phyloP scores from a whole-genome alignment of 2,113 vertebrate genomes.

The Collichthys lucidus region DNA sequence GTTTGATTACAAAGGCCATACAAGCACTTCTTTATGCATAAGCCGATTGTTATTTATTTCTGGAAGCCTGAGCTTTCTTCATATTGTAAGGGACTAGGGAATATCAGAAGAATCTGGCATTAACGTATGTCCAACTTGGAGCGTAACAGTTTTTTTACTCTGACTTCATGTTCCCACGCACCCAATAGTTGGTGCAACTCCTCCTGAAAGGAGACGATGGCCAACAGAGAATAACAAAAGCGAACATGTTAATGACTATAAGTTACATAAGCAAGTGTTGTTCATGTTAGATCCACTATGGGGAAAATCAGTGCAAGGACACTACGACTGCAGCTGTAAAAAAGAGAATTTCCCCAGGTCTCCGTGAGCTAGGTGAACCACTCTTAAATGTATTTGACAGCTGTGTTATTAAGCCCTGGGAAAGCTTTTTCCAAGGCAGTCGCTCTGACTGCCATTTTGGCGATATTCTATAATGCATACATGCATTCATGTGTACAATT shows the following conservation, averaged over 20 bases:
- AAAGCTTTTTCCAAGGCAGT: background rate
- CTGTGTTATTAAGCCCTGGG: conserved; percentile 1
- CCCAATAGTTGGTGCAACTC: background rate
- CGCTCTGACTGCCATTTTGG: conserved; percentile 8
- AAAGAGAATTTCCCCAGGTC: background rate
- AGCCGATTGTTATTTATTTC: background rate
- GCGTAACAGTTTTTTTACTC: background rate
- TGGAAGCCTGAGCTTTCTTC: background rate
- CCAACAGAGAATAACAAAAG: background rate
- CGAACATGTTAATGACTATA: background rate
- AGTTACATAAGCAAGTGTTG: background rate
- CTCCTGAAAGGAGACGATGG: background rate
- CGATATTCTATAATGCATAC: conserved; percentile 5
- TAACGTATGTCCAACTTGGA: too few species aligned
- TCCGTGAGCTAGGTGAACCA: background rate
- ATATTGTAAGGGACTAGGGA: too few species aligned
- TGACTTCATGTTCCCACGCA: background rate
- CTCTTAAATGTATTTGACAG: conserved; percentile 32
- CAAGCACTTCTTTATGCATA: background rate
- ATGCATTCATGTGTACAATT: conserved; percentile 33
- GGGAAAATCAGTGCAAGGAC: background rate
- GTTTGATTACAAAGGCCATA: background rate
- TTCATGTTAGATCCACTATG: background rate
- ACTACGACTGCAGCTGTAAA: background rate
- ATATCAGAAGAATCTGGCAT: too few species aligned